phyloP scores from a whole-genome alignment of 2,113 vertebrate species.

The Fukomys damarensis region DNA sequence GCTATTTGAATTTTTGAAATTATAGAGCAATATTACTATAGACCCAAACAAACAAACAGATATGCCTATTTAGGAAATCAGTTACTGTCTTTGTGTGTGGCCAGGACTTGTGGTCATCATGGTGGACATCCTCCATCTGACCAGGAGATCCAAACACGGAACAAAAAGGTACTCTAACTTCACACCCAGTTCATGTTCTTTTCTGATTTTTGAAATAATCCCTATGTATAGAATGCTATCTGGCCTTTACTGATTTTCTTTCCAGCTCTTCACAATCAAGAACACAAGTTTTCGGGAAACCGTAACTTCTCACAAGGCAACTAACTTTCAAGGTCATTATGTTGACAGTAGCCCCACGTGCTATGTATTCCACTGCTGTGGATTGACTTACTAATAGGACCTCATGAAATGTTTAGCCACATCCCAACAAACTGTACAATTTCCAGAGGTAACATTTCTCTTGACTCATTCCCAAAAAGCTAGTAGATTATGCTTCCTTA shows the following conservation, averaged over 20 bases:
- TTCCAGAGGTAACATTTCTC: not conserved
- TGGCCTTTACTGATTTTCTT: not conserved
- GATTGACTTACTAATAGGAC: not conserved
- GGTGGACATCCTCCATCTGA: not conserved
- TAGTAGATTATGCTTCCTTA: not conserved
- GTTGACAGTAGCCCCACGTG: not conserved
- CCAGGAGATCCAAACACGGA: not conserved
- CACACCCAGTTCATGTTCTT: not conserved
- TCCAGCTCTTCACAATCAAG: not conserved
- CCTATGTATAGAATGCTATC: not conserved
- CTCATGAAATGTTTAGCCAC: not conserved
- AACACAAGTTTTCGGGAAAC: not conserved
- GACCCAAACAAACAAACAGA: not conserved
- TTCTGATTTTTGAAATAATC: not conserved
- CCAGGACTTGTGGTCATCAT: not conserved
- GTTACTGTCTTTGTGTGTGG: not conserved
- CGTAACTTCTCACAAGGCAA: not conserved
- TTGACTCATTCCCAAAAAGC: not conserved
- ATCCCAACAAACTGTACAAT: not conserved
- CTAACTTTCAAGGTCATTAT: not conserved
- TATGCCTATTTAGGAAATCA: not conserved
- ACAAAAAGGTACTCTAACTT: not conserved
- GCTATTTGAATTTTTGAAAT: not conserved
- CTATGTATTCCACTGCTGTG: not conserved
- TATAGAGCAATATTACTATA: not conserved